These are phyloP conservation scores for Therioaphis trifolii DNA, from an alignment of 2,888 invertebrate species.

Conservation along the genomic window DNA sequence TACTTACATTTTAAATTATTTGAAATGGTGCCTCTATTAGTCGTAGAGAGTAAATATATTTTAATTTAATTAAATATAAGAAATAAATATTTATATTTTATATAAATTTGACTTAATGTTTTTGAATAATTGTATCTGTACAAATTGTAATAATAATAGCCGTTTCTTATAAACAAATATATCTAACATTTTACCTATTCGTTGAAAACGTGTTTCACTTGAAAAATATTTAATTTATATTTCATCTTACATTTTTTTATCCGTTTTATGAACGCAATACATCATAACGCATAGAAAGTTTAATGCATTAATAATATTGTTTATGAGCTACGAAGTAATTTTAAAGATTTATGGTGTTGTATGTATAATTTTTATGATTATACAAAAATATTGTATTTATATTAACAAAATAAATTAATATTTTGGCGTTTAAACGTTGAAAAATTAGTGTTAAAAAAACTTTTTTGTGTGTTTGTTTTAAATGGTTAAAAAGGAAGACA, in stretches of 20 bases:
- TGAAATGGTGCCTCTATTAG: no score
- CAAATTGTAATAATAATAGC: neutral
- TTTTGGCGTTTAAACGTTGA: conserved; percentile 39
- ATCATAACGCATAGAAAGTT: conserved; percentile 15
- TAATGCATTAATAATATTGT: conserved; percentile 34
- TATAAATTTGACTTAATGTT: neutral
- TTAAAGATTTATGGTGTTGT: conserved; percentile 29
- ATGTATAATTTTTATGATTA: neutral
- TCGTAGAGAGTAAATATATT: no score
- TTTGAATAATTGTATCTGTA: no score
- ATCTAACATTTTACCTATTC: neutral
- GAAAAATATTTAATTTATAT: neutral
- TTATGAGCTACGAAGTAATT: conserved; percentile 39
- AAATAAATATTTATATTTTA: no score
- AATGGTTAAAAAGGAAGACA: conserved; percentile 44
- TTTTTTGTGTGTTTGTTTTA: conserved; percentile 45
- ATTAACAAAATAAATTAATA: conserved; percentile 50
- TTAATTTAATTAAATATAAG: neutral
- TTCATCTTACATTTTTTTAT: conserved; percentile 1
- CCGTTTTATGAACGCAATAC: conserved; percentile 16
- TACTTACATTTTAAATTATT: no score
- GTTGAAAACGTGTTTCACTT: neutral
- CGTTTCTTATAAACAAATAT: neutral
- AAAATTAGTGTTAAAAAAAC: conserved; percentile 46
- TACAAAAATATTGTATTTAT: conserved; percentile 44